Evolutionary conservation across 1,140 invertebrate species (phyloP).

Genomic region (Drosophila orosa): DNA sequence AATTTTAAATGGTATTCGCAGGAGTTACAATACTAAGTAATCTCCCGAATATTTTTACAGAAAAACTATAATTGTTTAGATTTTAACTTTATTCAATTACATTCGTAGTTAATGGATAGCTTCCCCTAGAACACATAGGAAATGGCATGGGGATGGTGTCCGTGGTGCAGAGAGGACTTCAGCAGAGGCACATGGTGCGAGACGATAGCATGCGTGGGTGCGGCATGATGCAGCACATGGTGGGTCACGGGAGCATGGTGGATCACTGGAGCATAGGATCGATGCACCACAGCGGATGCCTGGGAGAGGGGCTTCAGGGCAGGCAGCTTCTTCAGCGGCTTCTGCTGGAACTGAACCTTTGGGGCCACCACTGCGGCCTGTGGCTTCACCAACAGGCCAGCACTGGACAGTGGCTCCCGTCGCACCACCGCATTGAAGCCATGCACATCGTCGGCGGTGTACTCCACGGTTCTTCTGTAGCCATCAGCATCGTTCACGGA

Average conservation of each 20-base stretch:
- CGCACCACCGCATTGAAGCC: conserved; percentile 84
- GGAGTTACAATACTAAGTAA: neutral
- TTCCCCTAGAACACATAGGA: conserved; percentile 64
- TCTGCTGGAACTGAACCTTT: conserved; percentile 30
- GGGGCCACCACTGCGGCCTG: conserved; percentile 1
- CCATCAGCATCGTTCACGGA: conserved; percentile 83
- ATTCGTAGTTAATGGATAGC: neutral
- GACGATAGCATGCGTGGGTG: conserved; percentile 52
- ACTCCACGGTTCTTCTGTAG: conserved; percentile 80
- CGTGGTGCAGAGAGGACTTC: conserved; percentile 55
- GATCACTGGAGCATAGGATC: conserved; percentile 58
- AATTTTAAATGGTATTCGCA: neutral
- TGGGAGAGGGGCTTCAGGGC: conserved; percentile 33
- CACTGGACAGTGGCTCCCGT: conserved; percentile 77
- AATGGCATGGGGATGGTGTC: conserved; percentile 60
- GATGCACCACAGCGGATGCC: conserved; percentile 45
- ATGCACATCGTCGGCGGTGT: conserved; percentile 75
- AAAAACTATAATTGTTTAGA: neutral
- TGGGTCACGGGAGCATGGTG: conserved; percentile 74
- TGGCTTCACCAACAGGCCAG: conserved; percentile 15
- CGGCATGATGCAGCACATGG: conserved; percentile 62
- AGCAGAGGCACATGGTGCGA: conserved; percentile 65
- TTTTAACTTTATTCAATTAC: conserved; percentile 1
- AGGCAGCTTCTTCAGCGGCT: conserved; percentile 28
- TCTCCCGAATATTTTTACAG: neutral